Conservation (phyloP, 2,113 vertebrate species). For the Macaca mulatta region DNA sequence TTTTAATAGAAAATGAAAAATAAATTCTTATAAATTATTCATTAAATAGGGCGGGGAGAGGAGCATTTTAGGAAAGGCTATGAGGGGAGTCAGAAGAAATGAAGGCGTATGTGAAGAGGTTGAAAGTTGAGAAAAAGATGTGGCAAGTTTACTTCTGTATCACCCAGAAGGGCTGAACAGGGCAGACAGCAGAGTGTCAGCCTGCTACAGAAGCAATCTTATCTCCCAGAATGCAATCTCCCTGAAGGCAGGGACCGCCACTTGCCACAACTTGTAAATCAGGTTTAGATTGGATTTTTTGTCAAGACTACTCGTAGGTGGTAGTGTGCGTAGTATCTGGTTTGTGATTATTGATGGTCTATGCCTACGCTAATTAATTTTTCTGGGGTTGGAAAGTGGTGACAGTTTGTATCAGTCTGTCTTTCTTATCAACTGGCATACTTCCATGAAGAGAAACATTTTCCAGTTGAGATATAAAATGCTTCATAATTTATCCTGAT, state of each 20-base stretch:
- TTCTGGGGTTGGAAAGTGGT: neutral
- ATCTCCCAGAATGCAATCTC: neutral
- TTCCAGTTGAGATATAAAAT: neutral
- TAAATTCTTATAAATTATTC: neutral
- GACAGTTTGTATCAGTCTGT: neutral
- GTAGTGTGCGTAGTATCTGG: neutral
- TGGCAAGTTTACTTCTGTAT: neutral
- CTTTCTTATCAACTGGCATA: neutral
- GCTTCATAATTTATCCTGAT: neutral
- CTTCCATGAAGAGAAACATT: neutral
- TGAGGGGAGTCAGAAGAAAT: neutral
- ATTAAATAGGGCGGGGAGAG: neutral
- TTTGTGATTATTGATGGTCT: neutral
- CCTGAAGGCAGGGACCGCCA: neutral
- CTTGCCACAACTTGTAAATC: neutral
- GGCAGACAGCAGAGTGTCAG: neutral
- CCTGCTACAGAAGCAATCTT: neutral
- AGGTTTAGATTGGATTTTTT: neutral
- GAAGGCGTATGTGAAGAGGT: neutral
- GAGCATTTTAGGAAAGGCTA: neutral
- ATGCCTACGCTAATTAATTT: neutral
- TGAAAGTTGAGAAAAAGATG: neutral
- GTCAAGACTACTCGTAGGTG: neutral
- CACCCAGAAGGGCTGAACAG: neutral
- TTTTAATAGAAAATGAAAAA: neutral